Percentiles rank a stretch among this genome's conserved stretches.
phyloP scores from a whole-genome alignment of 1,140 invertebrate species.

The Muscidifurax raptorellus region DNA sequence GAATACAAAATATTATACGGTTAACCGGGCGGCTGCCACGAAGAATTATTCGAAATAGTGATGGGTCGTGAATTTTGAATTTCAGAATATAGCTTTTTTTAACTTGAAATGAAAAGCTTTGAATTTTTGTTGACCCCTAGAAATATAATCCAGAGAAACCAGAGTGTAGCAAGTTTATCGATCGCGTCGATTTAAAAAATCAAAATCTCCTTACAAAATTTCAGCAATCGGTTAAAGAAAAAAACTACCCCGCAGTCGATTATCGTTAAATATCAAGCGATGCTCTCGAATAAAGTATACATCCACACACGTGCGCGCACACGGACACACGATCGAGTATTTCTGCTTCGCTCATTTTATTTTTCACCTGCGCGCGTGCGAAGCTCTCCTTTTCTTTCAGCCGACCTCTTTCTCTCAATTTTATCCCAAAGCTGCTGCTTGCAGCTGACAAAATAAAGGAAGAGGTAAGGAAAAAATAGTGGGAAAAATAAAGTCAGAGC shows the following conservation, averaged over 20 bases:
- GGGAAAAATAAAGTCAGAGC: not conserved
- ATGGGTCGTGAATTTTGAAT: too few species aligned
- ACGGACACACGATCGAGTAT: not conserved
- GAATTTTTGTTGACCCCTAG: too few species aligned
- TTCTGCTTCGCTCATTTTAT: conserved; percentile 12
- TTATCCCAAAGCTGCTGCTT: not conserved
- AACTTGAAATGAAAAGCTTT: too few species aligned
- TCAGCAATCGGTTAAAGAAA: not conserved
- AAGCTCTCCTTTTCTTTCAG: not conserved
- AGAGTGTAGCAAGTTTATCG: too few species aligned
- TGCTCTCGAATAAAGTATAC: not conserved
- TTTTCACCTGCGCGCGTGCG: not conserved
- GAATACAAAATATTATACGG: too few species aligned
- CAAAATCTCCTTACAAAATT: too few species aligned
- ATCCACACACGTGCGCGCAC: too few species aligned
- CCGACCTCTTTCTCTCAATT: conserved; percentile 3
- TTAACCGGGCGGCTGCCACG: too few species aligned
- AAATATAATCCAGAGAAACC: too few species aligned
- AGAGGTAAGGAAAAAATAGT: not conserved
- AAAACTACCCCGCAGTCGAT: not conserved
- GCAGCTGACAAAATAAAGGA: not conserved
- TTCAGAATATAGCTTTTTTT: too few species aligned
- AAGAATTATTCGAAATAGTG: too few species aligned
- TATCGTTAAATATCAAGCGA: not conserved
- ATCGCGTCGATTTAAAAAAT: too few species aligned